Conservation (phyloP, 2,888 invertebrate genomes). For the Trissolcus brochymenae region DNA sequence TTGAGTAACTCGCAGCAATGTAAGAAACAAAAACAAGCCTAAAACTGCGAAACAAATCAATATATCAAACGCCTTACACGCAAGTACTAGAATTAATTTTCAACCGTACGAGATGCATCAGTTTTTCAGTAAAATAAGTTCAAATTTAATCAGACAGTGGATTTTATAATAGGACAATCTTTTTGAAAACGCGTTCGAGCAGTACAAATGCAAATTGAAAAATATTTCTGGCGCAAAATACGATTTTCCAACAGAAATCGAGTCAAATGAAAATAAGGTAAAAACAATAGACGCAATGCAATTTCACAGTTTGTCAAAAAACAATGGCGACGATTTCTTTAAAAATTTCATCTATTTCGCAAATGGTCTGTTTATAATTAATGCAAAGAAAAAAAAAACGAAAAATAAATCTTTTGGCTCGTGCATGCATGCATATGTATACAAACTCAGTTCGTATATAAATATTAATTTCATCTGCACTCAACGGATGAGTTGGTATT, state of each 20-base stretch:
- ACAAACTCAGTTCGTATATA: conserved; percentile 51
- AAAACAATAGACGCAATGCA: background rate
- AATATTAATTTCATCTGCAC: conserved; percentile 59
- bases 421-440: conserved; percentile 55
- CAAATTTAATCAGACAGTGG: background rate
- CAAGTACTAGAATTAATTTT: background rate
- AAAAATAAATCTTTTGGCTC: conserved; percentile 41
- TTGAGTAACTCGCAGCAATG: background rate
- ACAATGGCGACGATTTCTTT: background rate
- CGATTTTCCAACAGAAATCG: too few relatives aligned
- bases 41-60: conserved; percentile 9
- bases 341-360: conserved; percentile 6
- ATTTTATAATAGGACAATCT: background rate
- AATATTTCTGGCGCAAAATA: conserved; percentile 5
- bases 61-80: background rate
- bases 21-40: conserved; percentile 5
- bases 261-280: too few relatives aligned
- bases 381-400: conserved; percentile 22
- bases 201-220: conserved; percentile 12
- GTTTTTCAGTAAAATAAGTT: background rate
- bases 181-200: background rate
- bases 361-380: conserved; percentile 49
- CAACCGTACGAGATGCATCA: too few relatives aligned
- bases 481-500: conserved; percentile 59
- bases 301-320: conserved; percentile 11